A percentile compares a stretch with the other conserved stretches of the same genome.
These are phyloP conservation scores for Caenorhabditis angaria DNA, from an alignment of 2,888 invertebrate genomes.

Conservation along the genomic window DNA sequence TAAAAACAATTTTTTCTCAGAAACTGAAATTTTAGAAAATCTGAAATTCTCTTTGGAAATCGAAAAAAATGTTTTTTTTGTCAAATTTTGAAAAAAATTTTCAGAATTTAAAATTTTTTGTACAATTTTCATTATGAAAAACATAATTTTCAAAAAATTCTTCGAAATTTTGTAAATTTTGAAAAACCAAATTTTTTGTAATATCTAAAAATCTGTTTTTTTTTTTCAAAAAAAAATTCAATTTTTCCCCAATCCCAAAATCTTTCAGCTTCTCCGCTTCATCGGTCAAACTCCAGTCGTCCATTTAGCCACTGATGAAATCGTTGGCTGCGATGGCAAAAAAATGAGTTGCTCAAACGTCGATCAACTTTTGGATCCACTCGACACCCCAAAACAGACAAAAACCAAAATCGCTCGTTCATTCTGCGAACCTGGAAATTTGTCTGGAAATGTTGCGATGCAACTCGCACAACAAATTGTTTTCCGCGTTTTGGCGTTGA, in stretches of 20 bases:
- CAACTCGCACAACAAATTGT: constrained; percentile 57
- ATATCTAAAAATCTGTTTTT: not conserved
- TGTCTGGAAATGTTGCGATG: constrained; percentile 64
- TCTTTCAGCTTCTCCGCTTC: constrained; percentile 45
- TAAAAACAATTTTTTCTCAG: no score
- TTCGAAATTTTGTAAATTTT: no score
- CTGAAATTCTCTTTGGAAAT: no score
- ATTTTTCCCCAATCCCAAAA: no score
- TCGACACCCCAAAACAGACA: constrained; percentile 66
- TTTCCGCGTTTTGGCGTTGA: constrained; percentile 53
- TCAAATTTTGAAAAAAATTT: constrained; percentile 2
- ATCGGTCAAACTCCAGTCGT: constrained; percentile 44
- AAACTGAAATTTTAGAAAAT: no score
- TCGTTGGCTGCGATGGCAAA: constrained; percentile 59
- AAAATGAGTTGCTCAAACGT: constrained; percentile 56
- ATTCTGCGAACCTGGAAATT: constrained; percentile 70
- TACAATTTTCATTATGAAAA: no score
- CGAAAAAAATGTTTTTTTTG: not conserved
- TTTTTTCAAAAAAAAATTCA: not conserved
- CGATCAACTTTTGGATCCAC: constrained; percentile 64
- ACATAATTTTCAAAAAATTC: no score
- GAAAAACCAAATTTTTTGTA: not conserved
- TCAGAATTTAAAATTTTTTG: no score
- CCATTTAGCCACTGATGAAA: constrained; percentile 40
- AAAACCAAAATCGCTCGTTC: constrained; percentile 62